These are phyloP conservation scores for Metopolophium dirhodum DNA, from an alignment of 1,140 invertebrate species.

Conservation along the genomic window DNA sequence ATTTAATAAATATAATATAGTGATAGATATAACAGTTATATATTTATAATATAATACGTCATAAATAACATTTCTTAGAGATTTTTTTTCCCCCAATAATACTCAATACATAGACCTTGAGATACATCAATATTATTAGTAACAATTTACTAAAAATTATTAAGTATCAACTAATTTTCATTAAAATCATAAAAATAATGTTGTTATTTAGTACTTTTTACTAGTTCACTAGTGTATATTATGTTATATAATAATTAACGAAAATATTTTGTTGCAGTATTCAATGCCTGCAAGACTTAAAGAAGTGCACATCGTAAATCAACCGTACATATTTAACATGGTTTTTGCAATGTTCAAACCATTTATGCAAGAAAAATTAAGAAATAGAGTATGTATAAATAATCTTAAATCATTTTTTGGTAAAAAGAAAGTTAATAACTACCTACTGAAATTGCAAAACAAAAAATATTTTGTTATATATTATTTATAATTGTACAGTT, in stretches of 20 bases:
- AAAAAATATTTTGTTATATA: background rate
- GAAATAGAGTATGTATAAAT: slow-evolving; percentile 66
- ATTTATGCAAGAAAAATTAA: slow-evolving; percentile 79
- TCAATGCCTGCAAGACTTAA: slow-evolving; percentile 77
- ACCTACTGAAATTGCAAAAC: too few relatives aligned
- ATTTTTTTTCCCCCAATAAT: background rate
- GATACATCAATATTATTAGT: background rate
- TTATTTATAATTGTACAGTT: background rate
- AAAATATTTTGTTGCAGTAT: slow-evolving; percentile 64
- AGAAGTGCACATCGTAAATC: slow-evolving; percentile 85
- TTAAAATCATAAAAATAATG: background rate
- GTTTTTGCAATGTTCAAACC: slow-evolving; percentile 87
- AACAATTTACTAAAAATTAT: background rate
- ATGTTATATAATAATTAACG: background rate
- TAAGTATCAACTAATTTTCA: background rate
- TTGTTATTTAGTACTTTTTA: background rate
- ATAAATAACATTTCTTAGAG: background rate
- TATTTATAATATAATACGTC: too few relatives aligned
- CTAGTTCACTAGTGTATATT: background rate
- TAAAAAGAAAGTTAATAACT: background rate
- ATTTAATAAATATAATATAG: background rate
- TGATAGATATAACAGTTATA: background rate
- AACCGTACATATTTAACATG: slow-evolving; percentile 86
- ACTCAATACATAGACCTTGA: background rate
- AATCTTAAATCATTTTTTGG: background rate